phyloP scores from a whole-genome alignment of 2,113 vertebrate species.

The Vidua chalybeata region DNA sequence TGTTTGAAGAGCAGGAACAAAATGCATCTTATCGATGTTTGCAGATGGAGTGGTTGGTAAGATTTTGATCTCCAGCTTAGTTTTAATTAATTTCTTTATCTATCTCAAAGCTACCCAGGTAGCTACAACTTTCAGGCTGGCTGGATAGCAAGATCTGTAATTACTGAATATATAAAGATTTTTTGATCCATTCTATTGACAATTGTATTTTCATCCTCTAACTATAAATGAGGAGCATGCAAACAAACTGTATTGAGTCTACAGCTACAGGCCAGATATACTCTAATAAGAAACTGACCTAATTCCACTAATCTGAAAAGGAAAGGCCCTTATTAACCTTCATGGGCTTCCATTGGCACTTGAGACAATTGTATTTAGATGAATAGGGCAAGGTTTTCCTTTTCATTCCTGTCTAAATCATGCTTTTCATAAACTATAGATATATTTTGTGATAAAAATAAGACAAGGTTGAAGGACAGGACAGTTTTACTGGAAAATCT shows the following conservation, averaged over 20 bases:
- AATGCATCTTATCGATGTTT: not conserved
- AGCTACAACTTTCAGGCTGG: not conserved
- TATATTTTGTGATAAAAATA: not conserved
- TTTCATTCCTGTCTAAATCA: not conserved
- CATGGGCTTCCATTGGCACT: not conserved
- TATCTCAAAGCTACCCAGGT: not conserved
- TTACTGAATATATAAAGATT: not conserved
- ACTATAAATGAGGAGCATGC: not conserved
- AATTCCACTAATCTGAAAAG: not conserved
- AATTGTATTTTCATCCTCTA: not conserved
- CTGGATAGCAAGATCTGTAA: not conserved
- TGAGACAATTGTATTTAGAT: not conserved
- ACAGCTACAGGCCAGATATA: not conserved
- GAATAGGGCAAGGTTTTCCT: not conserved
- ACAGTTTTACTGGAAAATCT: not conserved
- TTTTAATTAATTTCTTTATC: slow-evolving; percentile 47
- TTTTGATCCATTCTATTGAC: not conserved
- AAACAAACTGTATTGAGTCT: not conserved
- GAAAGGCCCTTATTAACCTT: not conserved
- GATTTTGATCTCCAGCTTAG: slow-evolving; percentile 9
- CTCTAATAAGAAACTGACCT: not conserved
- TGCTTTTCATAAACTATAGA: not conserved
- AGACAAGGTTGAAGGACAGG: not conserved
- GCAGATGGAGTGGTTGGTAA: not conserved
- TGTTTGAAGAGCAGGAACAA: slow-evolving; percentile 4